Evolutionary conservation across 2,797 vertebrate genomes (phyloP).

Genomic region (Kryptopterus vitreolus): DNA sequence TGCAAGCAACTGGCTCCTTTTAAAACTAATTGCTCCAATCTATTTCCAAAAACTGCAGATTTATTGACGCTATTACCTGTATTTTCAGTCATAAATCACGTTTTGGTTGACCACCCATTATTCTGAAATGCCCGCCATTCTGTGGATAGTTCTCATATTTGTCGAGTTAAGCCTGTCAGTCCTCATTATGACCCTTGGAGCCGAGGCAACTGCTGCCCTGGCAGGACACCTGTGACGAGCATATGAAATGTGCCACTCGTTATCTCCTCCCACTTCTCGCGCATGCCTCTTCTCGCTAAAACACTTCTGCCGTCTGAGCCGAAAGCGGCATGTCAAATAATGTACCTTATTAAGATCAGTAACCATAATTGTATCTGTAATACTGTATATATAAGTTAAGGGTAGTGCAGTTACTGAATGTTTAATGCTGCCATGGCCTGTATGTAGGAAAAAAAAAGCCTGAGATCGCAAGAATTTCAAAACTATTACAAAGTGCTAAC

Average conservation of each 20-base stretch:
- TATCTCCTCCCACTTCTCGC: neutral
- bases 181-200: slow-evolving; percentile 53
- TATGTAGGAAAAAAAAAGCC: neutral
- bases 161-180: slow-evolving; percentile 54
- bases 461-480: slow-evolving; percentile 13
- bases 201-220: slow-evolving; percentile 32
- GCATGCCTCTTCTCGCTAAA: slow-evolving; percentile 19
- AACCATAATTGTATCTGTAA: neutral
- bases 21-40: slow-evolving; percentile 50
- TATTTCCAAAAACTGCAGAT: slow-evolving; percentile 49
- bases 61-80: slow-evolving; percentile 50
- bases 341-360: slow-evolving; percentile 7
- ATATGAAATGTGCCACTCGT: slow-evolving; percentile 49
- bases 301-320: slow-evolving; percentile 24
- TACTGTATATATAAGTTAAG: neutral
- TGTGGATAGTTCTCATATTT: slow-evolving; percentile 57
- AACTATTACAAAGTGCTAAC: slow-evolving; percentile 19
- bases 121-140: slow-evolving; percentile 42
- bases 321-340: neutral
- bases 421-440: neutral
- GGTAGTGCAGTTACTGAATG: slow-evolving; percentile 24
- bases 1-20: slow-evolving; percentile 41
- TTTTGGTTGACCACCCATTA: slow-evolving; percentile 27
- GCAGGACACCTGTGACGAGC: slow-evolving; percentile 50
- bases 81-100: slow-evolving; percentile 53